Evolutionary conservation across 2,797 vertebrate species (phyloP), one percentile per base, ranked within the genome.

Genomic region (Acipenser oxyrinchus): DNA sequence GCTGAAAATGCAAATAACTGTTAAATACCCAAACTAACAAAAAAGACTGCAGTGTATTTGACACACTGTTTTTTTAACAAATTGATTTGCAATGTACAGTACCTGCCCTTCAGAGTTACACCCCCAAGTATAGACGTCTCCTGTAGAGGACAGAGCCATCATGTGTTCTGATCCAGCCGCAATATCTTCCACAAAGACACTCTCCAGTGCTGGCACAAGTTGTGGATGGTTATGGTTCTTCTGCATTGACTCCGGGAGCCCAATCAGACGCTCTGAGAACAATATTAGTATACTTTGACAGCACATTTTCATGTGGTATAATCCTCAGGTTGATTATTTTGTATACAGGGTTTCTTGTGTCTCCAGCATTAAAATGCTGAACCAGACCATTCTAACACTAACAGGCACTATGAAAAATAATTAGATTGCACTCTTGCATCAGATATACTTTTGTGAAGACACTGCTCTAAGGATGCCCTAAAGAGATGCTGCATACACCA

Each of bases 61-160:
- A 53, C 23, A 37, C 8, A 2, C 7, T 9, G 8, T 53, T 53
- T 8, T 7, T 7, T 9, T 9, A 53, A 53, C 7, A 3, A 53
- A 12, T 53, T 9, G 12, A 53, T 9, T 53, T 53, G 51, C 51
- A 9, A 53, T 9, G 12, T 53, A 12, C 12, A 48, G 60, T 78
- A 91, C 90, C 89, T 92, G 90, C 66, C 89, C 90, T 67, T 91
- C 90, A 55, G 82, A 89, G 83, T 92, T 92, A 74, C 86, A 90
- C 70, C 90, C 90, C 90, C 90, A 92, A 69, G 84, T 83, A 0
- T 88, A 90, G 48, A 92, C 77, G 1, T 90, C 89, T 70, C 88
- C 90, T 4, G 84, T 87, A 79, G 85, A 87, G 62, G 87, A 83
- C 66, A 92, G 75, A 9, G 87, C 81, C 4, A 92, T 84, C 57